Evolutionary conservation across 2,113 vertebrate species (phyloP).

Genomic region (Scomber japonicus): DNA sequence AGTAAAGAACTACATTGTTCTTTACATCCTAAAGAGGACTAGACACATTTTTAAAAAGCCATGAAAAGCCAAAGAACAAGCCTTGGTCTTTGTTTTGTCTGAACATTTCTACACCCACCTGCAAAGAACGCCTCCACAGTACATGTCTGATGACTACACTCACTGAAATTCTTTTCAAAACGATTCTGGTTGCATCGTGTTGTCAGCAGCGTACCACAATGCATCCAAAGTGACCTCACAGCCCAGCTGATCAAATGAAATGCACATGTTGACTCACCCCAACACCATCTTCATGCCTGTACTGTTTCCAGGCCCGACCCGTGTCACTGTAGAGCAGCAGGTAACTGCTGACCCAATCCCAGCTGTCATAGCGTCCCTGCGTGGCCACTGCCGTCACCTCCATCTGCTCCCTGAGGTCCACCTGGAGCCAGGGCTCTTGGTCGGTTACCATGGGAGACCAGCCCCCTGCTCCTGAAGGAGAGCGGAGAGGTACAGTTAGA

Average conservation of each 20-base stretch:
- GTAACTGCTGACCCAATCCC: slow-evolving; percentile 95
- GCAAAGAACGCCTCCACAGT: not conserved
- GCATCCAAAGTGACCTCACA: not conserved
- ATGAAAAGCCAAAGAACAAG: too few species aligned
- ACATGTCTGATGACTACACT: not conserved
- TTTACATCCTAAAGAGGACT: too few species aligned
- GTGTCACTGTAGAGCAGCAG: slow-evolving; percentile 95
- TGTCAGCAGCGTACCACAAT: not conserved
- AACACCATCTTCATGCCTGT: slow-evolving; percentile 89
- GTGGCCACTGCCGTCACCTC: slow-evolving; percentile 94
- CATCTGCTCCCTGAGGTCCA: slow-evolving; percentile 93
- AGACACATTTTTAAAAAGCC: too few species aligned
- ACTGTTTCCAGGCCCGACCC: slow-evolving; percentile 92
- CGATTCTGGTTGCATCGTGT: not conserved
- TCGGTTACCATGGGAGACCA: slow-evolving; percentile 93
- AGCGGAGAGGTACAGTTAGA: not conserved
- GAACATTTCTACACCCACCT: not conserved
- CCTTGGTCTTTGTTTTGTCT: too few species aligned
- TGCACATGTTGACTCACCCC: slow-evolving; percentile 75
- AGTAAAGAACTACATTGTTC: too few species aligned
- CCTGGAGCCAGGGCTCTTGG: slow-evolving; percentile 94
- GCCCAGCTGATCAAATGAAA: not conserved
- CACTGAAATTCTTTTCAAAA: not conserved
- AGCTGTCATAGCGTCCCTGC: slow-evolving; percentile 93
- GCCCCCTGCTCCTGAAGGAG: slow-evolving; percentile 90